These are phyloP conservation scores for Saxicola maurus DNA, from an alignment of 2,797 vertebrate species.

Conservation along the genomic window DNA sequence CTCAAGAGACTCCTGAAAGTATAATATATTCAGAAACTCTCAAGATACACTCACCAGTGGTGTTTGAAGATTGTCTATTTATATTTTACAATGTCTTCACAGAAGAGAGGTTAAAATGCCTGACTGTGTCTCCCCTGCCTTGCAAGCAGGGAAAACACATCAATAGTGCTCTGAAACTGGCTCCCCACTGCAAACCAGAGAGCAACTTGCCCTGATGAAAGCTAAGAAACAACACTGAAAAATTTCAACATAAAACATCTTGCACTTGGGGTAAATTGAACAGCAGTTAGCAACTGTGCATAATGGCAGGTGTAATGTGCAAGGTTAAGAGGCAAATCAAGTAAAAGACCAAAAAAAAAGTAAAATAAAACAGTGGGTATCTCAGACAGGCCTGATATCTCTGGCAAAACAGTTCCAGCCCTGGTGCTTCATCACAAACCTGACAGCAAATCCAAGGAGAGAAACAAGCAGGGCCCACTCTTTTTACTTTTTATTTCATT, in stretches of 20 bases:
- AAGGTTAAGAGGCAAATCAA: constrained; percentile 21
- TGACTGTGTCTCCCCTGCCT: not conserved
- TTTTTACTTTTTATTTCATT: not conserved
- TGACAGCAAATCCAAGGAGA: constrained; percentile 15
- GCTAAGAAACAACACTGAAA: not conserved
- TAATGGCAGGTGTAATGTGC: not conserved
- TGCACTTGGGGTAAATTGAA: not conserved
- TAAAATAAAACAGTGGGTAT: not conserved
- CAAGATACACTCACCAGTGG: not conserved
- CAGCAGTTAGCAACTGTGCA: not conserved
- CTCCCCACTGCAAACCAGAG: not conserved
- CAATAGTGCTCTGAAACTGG: not conserved
- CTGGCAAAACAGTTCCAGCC: not conserved
- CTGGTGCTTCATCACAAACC: not conserved
- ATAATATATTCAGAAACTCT: not conserved
- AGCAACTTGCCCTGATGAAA: not conserved
- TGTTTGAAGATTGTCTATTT: not conserved
- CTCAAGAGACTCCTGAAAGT: not conserved
- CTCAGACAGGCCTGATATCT: not conserved
- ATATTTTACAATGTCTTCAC: not conserved
- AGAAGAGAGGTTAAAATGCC: not conserved
- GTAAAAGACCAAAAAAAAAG: not conserved
- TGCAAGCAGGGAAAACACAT: not conserved
- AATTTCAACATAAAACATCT: not conserved
- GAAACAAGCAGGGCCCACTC: not conserved